Evolutionary conservation across 2,113 vertebrate genomes (phyloP).

Genomic region (Dendrocopos noguchii): DNA sequence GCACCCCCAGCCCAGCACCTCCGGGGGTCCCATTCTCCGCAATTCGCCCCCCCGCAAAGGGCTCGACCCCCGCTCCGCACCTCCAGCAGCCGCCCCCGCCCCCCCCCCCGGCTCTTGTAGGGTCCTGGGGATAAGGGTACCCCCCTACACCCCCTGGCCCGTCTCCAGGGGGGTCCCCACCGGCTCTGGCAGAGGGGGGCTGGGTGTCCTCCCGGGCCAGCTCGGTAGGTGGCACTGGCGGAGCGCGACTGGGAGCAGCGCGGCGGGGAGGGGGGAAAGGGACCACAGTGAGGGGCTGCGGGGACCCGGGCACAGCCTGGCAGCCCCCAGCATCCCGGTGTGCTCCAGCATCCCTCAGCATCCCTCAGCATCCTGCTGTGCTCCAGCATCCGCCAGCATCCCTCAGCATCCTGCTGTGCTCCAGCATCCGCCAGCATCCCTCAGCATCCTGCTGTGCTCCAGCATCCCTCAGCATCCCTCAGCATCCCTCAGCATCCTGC

Average conservation of each 20-base stretch:
- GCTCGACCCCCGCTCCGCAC: neutral
- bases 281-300: neutral
- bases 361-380: too few species aligned
- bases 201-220: neutral
- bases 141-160: neutral
- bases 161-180: neutral
- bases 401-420: too few species aligned
- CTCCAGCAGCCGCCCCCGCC: neutral
- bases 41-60: neutral
- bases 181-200: neutral
- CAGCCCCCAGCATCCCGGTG: neutral
- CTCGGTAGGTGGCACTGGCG: neutral
- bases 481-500: neutral
- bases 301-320: neutral
- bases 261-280: neutral
- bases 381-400: too few species aligned
- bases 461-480: too few species aligned
- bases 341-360: neutral
- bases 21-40: too few species aligned
- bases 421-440: too few species aligned
- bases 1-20: neutral
- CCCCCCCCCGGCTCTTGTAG: neutral
- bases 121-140: too few species aligned
- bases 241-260: neutral
- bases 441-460: neutral